Evolutionary conservation across 30 jellyfish, hydroid and myxozoan genomes (phyloP).

Genomic region (Cassiopea andromeda): DNA sequence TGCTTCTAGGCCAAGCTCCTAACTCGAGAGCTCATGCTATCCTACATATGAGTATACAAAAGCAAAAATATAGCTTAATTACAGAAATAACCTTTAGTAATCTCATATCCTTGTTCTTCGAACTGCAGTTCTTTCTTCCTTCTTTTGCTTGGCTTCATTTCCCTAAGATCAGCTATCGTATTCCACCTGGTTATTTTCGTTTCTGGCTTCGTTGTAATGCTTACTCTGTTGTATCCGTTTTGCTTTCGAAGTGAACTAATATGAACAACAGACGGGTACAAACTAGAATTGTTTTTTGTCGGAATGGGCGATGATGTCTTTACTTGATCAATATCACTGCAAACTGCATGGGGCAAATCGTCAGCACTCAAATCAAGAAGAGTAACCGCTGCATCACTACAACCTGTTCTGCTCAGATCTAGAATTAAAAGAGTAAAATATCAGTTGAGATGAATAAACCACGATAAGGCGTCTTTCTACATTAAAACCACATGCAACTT

Average conservation of each 20-base stretch:
- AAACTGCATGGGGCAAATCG: constrained; percentile 12
- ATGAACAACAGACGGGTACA: constrained; percentile 34
- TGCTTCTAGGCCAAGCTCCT: too few species aligned
- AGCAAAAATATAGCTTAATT: too few species aligned
- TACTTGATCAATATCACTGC: constrained; percentile 42
- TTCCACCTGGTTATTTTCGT: constrained; percentile 34
- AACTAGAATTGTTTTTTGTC: neutral
- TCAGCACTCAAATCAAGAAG: constrained; percentile 12
- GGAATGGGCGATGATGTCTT: constrained; percentile 10
- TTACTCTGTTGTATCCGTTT: constrained; percentile 31
- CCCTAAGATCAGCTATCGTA: constrained; percentile 39
- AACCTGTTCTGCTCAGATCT: neutral
- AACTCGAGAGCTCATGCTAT: too few species aligned
- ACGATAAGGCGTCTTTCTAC: too few species aligned
- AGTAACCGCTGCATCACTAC: constrained; percentile 13
- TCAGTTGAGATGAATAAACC: too few species aligned
- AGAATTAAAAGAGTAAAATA: neutral
- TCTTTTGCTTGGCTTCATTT: constrained; percentile 3
- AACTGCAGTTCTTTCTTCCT: neutral
- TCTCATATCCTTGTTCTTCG: neutral
- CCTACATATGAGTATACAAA: too few species aligned
- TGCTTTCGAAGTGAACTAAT: neutral
- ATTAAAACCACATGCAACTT: too few species aligned
- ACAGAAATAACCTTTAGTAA: neutral
- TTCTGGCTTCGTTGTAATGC: constrained; percentile 41